Percentiles rank a stretch among this genome's conserved stretches.
phyloP scores from a whole-genome alignment of 1,140 invertebrate genomes.

The Drosophila trapezifrons region DNA sequence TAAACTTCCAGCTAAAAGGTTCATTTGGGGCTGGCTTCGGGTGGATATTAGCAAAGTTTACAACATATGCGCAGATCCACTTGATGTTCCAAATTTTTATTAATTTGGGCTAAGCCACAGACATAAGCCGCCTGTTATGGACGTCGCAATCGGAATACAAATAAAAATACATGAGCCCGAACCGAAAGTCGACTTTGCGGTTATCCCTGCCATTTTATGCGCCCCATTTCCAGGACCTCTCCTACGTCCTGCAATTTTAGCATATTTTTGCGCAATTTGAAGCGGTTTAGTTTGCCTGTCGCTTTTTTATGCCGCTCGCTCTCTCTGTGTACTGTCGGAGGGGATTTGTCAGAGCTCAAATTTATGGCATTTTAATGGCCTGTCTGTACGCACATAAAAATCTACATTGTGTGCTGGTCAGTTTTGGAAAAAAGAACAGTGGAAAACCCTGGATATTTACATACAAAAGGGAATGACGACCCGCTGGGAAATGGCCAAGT shows the following conservation, averaged over 20 bases:
- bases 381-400: slow-evolving; percentile 59
- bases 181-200: slow-evolving; percentile 30
- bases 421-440: slow-evolving; percentile 24
- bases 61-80: slow-evolving; percentile 75
- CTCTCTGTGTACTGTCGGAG: slow-evolving; percentile 4
- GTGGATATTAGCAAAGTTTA: slow-evolving; percentile 61
- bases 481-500: slow-evolving; percentile 38
- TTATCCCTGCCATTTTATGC: slow-evolving; percentile 37
- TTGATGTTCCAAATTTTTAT: slow-evolving; percentile 70
- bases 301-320: slow-evolving; percentile 30
- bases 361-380: slow-evolving; percentile 79
- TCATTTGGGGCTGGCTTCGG: slow-evolving; percentile 48
- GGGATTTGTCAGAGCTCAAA: slow-evolving; percentile 71
- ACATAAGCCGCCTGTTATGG: slow-evolving; percentile 34
- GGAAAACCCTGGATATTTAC: slow-evolving; percentile 38
- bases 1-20: slow-evolving; percentile 69
- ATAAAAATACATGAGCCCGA: slow-evolving; percentile 43
- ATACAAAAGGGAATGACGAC: slow-evolving; percentile 30
- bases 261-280: slow-evolving; percentile 78
- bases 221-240: slow-evolving; percentile 20
- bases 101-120: slow-evolving; percentile 76
- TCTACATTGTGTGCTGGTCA: slow-evolving; percentile 56
- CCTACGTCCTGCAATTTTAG: slow-evolving; percentile 55
- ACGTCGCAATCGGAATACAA: slow-evolving; percentile 54
- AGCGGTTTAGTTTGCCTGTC: slow-evolving; percentile 66